Base-by-base conservation (phyloP, 2,113 vertebrate genomes). In the Gallinago undulata region DNA sequence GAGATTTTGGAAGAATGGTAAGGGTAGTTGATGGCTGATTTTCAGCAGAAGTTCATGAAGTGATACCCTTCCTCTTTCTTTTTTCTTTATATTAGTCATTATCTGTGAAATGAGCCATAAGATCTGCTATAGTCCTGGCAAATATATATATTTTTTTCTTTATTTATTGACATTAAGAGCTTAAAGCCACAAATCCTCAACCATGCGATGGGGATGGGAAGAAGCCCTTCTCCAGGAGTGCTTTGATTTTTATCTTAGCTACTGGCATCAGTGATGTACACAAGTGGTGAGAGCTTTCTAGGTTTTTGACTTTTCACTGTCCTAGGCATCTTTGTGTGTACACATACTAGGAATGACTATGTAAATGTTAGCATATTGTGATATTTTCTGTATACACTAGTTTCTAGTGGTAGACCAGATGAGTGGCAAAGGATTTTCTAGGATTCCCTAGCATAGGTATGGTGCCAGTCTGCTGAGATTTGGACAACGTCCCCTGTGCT, bases 41-140 rank as follows among this genome's bases (percentile, higher is more conserved):
- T 73, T 69, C 70, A 92, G 39, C 66, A 39, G 25, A 43, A 59
- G 53, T 76, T 85, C 37, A 10, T 64, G 67, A 75, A 43, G 41
- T 69, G 22, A 28, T 74, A 60, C 39, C 24, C 50, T 92, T 89
- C 89, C 68, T 92, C 69, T 90, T 88, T 72, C 21, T 74, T 94
- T 78, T 67, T 72, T 37, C 37, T 81, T 82, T 70, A 11, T 39
- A 11, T 56, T 77, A 83, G 67, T 95, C 48, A 30, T 55, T 41
- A 21, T 56, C 63, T 92, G 45, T 88, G 67, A 88, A 95, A 86
- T 82, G 7, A 86, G 51, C 95, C 57, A 73, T 57, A 4, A 73
- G 43, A 43, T 63, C 37, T 74, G 10, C 4, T 75, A 21, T 87
- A 77, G 50, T 57, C 47, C 47, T 1, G 2, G 35, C 30, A 67